These are phyloP conservation scores for Garrulus glandarius DNA, from an alignment of 2,797 vertebrate species.

Conservation along the genomic window DNA sequence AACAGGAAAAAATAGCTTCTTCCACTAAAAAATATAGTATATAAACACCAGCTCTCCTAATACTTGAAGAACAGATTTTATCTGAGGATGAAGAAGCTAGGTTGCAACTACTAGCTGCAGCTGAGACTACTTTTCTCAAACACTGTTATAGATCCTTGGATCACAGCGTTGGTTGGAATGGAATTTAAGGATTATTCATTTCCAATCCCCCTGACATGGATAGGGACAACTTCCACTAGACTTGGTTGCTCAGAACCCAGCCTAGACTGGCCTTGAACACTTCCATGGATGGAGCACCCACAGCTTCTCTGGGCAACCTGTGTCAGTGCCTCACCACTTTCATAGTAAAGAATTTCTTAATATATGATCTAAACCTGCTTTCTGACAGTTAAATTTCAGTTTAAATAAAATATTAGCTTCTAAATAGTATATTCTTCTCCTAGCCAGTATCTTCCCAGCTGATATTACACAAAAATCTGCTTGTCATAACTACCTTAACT, in stretches of 20 bases:
- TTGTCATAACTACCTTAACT: not conserved
- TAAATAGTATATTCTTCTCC: not conserved
- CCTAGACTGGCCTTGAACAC: not conserved
- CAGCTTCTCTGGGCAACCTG: not conserved
- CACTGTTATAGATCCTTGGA: not conserved
- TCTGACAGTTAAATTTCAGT: not conserved
- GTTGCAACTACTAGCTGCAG: not conserved
- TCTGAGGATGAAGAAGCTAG: not conserved
- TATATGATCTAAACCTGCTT: not conserved
- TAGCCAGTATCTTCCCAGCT: not conserved
- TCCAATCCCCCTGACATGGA: rapidly evolving
- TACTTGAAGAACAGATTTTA: not conserved
- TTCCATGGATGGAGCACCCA: too few species aligned
- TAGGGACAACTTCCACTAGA: rapidly evolving
- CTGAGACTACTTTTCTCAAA: not conserved
- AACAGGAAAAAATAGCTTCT: not conserved
- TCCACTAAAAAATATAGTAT: not conserved
- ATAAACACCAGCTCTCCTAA: not conserved
- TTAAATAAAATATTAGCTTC: not conserved
- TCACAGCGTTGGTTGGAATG: not conserved
- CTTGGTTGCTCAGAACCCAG: rapidly evolving
- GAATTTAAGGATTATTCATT: not conserved
- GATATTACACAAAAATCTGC: not conserved
- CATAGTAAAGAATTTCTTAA: not conserved
- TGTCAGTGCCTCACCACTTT: not conserved